A percentile compares a stretch with the other conserved stretches of the same genome.
Conservation (phyloP, 2,113 vertebrate genomes). For the Erythrocercus mccallii region DNA sequence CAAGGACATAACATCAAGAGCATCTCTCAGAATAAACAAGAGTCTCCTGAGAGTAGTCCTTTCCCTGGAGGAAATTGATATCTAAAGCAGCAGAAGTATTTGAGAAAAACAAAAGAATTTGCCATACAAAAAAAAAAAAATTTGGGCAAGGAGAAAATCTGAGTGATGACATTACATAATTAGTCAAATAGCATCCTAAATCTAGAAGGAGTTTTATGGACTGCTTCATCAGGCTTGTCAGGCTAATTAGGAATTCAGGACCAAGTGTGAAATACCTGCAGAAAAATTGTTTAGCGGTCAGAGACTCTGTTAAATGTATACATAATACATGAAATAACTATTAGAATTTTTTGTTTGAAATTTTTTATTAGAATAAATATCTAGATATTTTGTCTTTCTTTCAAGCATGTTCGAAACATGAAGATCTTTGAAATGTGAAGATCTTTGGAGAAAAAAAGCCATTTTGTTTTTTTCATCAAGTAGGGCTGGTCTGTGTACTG, state of each 20-base stretch:
- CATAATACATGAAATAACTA: neutral
- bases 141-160: neutral
- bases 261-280: neutral
- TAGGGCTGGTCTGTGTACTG: neutral
- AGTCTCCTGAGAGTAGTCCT: neutral
- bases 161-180: neutral
- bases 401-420: neutral
- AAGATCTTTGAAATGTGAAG: neutral
- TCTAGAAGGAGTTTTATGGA: neutral
- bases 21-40: conserved; percentile 10
- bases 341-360: neutral
- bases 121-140: neutral
- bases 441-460: neutral
- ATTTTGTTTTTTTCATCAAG: neutral
- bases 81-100: conserved; percentile 21
- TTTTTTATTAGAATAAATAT: neutral
- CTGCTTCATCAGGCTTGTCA: neutral
- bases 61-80: conserved; percentile 9
- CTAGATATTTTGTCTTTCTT: neutral
- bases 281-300: neutral
- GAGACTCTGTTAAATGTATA: neutral
- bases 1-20: conserved; percentile 36
- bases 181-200: neutral
- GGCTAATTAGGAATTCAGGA: neutral
- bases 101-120: conserved; percentile 14